phyloP scores from a whole-genome alignment of 1,140 invertebrate genomes.

The Drosophila nasuta region DNA sequence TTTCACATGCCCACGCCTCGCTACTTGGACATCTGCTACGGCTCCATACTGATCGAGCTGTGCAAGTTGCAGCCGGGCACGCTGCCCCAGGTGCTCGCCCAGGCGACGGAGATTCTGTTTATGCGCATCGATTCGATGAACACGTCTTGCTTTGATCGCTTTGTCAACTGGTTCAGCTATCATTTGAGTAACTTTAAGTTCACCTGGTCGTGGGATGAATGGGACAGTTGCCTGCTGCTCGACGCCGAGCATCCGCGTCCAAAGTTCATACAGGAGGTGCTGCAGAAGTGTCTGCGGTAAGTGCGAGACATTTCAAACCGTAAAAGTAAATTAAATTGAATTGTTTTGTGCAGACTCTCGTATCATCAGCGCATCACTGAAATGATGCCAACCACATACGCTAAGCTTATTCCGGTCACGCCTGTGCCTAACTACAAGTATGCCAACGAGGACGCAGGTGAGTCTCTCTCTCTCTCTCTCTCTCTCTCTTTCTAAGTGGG shows the following conservation, averaged over 20 bases:
- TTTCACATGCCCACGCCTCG: constrained; percentile 96
- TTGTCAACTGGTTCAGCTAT: constrained; percentile 99
- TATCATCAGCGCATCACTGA: constrained; percentile 97
- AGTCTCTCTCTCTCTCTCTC: constrained; percentile 71
- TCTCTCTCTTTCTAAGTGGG: too few species aligned
- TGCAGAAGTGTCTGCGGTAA: constrained; percentile 95
- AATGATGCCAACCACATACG: constrained; percentile 95
- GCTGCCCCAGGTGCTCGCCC: constrained; percentile 98
- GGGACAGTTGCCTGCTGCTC: constrained; percentile 93
- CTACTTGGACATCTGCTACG: constrained; percentile 97
- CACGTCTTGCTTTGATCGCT: constrained; percentile 97
- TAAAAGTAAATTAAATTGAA: too few species aligned
- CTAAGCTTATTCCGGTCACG: constrained; percentile 92
- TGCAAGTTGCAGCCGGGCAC: constrained; percentile 98
- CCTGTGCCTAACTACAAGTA: constrained; percentile 94
- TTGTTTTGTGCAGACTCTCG: constrained; percentile 90
- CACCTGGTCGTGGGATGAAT: constrained; percentile 99
- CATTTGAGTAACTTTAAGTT: constrained; percentile 99
- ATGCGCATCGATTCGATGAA: constrained; percentile 99
- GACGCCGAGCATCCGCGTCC: constrained; percentile 96
- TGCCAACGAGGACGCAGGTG: constrained; percentile 91
- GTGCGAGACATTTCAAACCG: neutral
- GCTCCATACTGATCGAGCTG: constrained; percentile 97
- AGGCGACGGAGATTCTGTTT: constrained; percentile 98
- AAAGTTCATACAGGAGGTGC: constrained; percentile 97